Evolutionary conservation across 2,888 invertebrate species (phyloP).

Genomic region (Apotomis betuletana): DNA sequence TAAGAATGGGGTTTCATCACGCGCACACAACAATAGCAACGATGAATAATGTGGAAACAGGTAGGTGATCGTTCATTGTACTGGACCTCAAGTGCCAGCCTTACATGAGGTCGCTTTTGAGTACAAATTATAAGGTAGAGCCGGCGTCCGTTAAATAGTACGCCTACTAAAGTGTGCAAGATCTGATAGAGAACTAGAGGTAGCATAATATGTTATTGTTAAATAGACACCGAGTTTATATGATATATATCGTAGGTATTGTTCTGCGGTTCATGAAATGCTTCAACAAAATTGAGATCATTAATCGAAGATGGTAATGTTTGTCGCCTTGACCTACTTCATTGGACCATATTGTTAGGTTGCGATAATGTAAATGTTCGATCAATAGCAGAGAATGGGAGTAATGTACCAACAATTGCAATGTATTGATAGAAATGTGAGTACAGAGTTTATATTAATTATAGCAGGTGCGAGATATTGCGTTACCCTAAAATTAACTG

Average conservation of each 20-base stretch:
- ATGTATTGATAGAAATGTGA: conserved; percentile 22
- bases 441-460: conserved; percentile 29
- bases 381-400: conserved; percentile 44
- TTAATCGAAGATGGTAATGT: conserved; percentile 35
- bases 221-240: not conserved
- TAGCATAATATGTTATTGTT: conserved; percentile 21
- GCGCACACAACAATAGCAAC: conserved; percentile 57
- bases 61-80: conserved; percentile 38
- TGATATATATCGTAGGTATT: conserved; percentile 14
- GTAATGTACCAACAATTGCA: conserved; percentile 45
- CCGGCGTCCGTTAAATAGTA: not conserved
- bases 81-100: conserved; percentile 24
- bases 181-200: conserved; percentile 18
- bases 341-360: conserved; percentile 44
- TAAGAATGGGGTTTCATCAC: conserved; percentile 64
- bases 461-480: conserved; percentile 37
- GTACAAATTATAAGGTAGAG: conserved; percentile 28
- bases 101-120: conserved; percentile 22
- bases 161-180: conserved; percentile 21
- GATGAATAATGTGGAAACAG: conserved; percentile 39
- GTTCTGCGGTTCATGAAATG: conserved; percentile 20
- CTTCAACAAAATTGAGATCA: conserved; percentile 20
- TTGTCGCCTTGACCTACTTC: conserved; percentile 51
- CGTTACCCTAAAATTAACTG: conserved; percentile 29
- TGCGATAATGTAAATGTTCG: conserved; percentile 7